Percentiles rank a stretch among this genome's conserved stretches.
Conservation (phyloP, 2,888 invertebrate species). For the Sarcophaga variegata region DNA sequence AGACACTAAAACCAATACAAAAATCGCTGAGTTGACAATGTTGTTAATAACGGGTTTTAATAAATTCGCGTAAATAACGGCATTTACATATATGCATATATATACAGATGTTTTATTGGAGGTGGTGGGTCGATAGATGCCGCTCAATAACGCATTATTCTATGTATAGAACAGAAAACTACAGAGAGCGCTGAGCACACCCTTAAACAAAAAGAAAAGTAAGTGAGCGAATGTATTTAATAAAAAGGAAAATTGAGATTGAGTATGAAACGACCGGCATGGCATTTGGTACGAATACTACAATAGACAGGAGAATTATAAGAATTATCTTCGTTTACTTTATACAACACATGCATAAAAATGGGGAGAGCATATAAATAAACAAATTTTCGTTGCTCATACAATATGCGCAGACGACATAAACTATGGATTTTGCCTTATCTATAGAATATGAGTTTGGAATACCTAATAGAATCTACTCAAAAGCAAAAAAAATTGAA, state of each 20-base stretch:
- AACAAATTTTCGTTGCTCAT: background rate
- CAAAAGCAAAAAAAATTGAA: slow-evolving; percentile 26
- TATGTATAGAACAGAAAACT: background rate
- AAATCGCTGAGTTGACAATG: background rate
- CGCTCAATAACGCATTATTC: background rate
- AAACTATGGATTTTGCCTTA: slow-evolving; percentile 39
- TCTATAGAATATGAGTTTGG: slow-evolving; percentile 63
- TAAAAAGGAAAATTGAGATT: slow-evolving; percentile 43
- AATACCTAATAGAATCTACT: slow-evolving; percentile 54
- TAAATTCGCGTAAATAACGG: slow-evolving; percentile 49
- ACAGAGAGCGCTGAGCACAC: slow-evolving; percentile 36
- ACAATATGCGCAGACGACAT: background rate
- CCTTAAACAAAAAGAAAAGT: slow-evolving; percentile 21
- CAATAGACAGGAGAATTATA: background rate
- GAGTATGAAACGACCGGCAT: slow-evolving; percentile 22
- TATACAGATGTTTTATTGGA: background rate
- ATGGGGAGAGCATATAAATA: slow-evolving; percentile 27
- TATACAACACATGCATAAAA: background rate
- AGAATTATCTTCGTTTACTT: background rate
- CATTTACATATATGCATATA: background rate
- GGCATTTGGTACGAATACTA: slow-evolving; percentile 23
- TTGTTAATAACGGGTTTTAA: background rate
- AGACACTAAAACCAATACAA: too few relatives aligned
- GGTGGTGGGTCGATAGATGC: slow-evolving; percentile 46
- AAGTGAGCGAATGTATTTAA: slow-evolving; percentile 8